Evolutionary conservation across 2,888 invertebrate species (phyloP).

Genomic region (Lymantria monacha): DNA sequence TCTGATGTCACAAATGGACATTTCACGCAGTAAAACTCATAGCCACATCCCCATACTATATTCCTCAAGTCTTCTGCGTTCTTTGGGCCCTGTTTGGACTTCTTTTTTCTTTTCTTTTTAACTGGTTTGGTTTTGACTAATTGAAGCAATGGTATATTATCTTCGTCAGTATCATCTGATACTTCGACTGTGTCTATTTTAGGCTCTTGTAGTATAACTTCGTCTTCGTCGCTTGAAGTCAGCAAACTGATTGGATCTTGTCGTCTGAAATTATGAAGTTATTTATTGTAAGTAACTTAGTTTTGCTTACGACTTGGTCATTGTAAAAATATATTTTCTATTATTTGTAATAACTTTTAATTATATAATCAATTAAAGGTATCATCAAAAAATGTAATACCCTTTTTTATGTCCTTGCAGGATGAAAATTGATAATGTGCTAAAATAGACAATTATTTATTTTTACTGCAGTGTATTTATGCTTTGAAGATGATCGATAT

Average conservation of each 20-base stretch:
- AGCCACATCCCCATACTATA: conserved; percentile 32
- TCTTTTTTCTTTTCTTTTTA: conserved; percentile 13
- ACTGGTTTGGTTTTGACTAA: conserved; percentile 35
- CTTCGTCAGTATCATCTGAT: conserved; percentile 65
- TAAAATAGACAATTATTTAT: no score
- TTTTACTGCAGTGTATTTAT: no score
- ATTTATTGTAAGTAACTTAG: no score
- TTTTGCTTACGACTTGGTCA: no score
- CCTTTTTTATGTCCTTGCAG: no score
- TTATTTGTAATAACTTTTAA: no score
- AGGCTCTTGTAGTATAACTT: conserved; percentile 68
- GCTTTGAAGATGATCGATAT: no score
- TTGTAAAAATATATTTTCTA: no score
- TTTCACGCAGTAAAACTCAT: conserved; percentile 50
- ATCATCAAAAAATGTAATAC: no score
- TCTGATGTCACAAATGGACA: conserved; percentile 40
- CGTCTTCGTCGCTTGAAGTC: conserved; percentile 71
- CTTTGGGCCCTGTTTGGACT: background rate
- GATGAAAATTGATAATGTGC: no score
- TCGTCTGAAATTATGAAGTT: conserved; percentile 47
- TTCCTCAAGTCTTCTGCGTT: conserved; percentile 3
- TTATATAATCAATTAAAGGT: no score
- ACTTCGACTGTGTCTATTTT: conserved; percentile 67
- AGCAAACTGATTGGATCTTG: conserved; percentile 62
- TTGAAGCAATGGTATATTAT: conserved; percentile 57